These are phyloP conservation scores for Camponotus pennsylvanicus DNA, from an alignment of 1,140 invertebrate genomes.

Conservation along the genomic window DNA sequence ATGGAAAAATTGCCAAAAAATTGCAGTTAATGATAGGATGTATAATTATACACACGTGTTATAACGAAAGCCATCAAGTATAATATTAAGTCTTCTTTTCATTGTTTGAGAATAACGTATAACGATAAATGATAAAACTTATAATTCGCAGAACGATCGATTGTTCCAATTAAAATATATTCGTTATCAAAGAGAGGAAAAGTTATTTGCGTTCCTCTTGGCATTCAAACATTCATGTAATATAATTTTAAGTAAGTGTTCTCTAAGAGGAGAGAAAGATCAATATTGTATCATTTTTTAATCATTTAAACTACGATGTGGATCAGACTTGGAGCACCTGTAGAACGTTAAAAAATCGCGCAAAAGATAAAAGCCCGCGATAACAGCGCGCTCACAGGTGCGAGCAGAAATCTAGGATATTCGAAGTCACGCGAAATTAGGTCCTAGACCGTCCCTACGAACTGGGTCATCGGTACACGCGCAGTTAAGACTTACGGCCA, in stretches of 20 bases:
- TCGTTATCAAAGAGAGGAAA: not conserved
- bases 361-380: constrained; percentile 30
- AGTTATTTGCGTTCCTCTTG: too few species aligned
- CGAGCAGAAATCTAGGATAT: constrained; percentile 52
- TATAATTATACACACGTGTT: not conserved
- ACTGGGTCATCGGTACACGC: constrained; percentile 67
- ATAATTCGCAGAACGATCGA: too few species aligned
- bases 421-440: constrained; percentile 57
- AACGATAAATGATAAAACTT: not conserved
- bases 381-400: constrained; percentile 18
- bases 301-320: not conserved
- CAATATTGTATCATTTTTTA: not conserved
- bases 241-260: not conserved
- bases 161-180: not conserved
- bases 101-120: not conserved
- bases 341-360: constrained; percentile 20
- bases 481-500: constrained; percentile 20
- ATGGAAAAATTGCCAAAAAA: not conserved
- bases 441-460: constrained; percentile 59
- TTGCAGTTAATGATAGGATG: not conserved
- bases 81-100: not conserved
- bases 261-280: not conserved
- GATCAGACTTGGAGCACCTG: constrained; percentile 7
- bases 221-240: not conserved
- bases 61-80: not conserved